phyloP scores from a whole-genome alignment of 2,113 vertebrate species.

The Pseudorectes ferrugineus region DNA sequence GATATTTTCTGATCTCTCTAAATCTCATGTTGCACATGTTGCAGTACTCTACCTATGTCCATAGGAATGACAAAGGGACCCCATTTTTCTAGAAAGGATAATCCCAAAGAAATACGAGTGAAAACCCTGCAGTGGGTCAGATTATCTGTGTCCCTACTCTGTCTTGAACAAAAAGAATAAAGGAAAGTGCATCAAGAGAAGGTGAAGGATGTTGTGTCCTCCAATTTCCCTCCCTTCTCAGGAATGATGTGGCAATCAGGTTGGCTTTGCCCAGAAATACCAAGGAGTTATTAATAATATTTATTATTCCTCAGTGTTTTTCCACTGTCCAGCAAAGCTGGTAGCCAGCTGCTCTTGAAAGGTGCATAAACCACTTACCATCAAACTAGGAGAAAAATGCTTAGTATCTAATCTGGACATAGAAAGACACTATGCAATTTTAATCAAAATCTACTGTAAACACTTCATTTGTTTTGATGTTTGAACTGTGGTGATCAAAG shows the following conservation, averaged over 20 bases:
- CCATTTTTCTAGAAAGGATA: background rate
- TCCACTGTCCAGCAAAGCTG: background rate
- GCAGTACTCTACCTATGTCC: background rate
- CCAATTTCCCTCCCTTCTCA: background rate
- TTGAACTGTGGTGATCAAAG: background rate
- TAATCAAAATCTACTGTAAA: background rate
- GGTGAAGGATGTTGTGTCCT: background rate
- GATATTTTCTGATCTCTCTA: background rate
- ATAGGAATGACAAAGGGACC: background rate
- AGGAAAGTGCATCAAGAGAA: background rate
- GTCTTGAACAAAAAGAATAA: background rate
- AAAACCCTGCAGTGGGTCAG: background rate
- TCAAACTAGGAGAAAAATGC: background rate
- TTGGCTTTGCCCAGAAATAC: conserved; percentile 13
- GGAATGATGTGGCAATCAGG: conserved; percentile 1
- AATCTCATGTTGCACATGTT: background rate
- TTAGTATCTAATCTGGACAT: background rate
- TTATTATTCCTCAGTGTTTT: conserved; percentile 35
- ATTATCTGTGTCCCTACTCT: background rate
- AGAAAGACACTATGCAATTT: background rate
- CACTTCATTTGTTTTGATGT: background rate
- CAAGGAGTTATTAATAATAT: conserved; percentile 6
- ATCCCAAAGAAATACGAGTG: background rate
- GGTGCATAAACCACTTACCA: background rate
- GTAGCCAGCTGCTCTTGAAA: background rate